These are phyloP conservation scores for Phasianus colchicus DNA, from an alignment of 2,113 vertebrate genomes.

Conservation along the genomic window DNA sequence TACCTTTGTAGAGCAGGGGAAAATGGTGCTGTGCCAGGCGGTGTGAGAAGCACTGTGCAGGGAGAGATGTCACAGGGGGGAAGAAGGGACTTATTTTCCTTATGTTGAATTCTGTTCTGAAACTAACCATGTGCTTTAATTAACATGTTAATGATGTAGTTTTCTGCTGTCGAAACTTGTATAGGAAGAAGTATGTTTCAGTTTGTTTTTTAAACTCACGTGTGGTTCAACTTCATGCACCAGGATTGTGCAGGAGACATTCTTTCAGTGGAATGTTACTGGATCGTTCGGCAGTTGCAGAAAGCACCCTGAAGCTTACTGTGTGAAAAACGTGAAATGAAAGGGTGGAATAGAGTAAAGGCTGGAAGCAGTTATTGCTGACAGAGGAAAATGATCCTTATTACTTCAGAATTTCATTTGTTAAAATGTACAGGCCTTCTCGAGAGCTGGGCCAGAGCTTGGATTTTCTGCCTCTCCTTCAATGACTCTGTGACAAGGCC, in stretches of 20 bases:
- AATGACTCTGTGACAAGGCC: not conserved
- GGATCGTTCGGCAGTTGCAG: not conserved
- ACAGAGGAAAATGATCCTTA: not conserved
- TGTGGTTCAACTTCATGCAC: constrained; percentile 9
- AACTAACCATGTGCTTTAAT: not conserved
- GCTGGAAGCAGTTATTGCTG: not conserved
- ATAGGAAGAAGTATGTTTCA: constrained; percentile 39
- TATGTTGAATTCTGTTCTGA: not conserved
- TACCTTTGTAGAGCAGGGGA: not conserved
- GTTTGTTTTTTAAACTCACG: constrained; percentile 19
- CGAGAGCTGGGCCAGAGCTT: not conserved
- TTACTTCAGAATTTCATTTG: not conserved
- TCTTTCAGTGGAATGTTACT: not conserved
- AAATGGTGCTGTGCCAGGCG: not conserved
- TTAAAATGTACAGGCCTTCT: not conserved
- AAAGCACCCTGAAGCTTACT: not conserved
- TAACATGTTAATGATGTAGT: not conserved
- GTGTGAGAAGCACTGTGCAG: not conserved
- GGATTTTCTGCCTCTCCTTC: not conserved
- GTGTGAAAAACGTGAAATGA: constrained; percentile 7
- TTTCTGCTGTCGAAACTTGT: not conserved
- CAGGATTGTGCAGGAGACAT: constrained; percentile 31
- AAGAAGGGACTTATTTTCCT: not conserved
- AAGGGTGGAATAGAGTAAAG: constrained; percentile 16
- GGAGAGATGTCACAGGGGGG: not conserved